Percentiles rank a stretch among this genome's conserved stretches.
These are phyloP conservation scores for Prietella phreatophila DNA, from an alignment of 2,113 vertebrate genomes.

Conservation along the genomic window DNA sequence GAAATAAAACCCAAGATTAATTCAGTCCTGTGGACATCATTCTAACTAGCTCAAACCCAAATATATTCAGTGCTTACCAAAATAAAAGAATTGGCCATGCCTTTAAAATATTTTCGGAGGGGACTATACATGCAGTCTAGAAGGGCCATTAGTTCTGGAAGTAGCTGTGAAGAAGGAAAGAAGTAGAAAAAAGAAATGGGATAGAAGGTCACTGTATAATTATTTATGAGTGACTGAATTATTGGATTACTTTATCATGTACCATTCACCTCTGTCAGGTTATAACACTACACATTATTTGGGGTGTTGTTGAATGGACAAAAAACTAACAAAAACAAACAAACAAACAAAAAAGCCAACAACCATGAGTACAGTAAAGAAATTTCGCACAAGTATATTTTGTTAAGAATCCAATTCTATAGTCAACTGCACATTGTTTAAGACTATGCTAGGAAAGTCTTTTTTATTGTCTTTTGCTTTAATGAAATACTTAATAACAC, in stretches of 20 bases:
- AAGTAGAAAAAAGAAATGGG: too few relatives aligned
- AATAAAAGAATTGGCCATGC: background rate
- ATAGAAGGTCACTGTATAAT: background rate
- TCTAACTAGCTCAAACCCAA: too few relatives aligned
- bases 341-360: too few relatives aligned
- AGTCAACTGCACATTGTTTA: background rate
- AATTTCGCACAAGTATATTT: background rate
- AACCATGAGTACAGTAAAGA: background rate
- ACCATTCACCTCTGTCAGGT: background rate
- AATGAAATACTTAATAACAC: too few relatives aligned
- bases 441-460: background rate
- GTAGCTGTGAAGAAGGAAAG: background rate
- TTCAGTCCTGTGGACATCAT: too few relatives aligned
- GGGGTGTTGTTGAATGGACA: too few relatives aligned
- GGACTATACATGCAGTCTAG: background rate
- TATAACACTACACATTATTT: background rate
- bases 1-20: too few relatives aligned
- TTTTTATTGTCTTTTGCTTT: background rate
- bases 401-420: background rate
- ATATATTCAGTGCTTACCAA: background rate
- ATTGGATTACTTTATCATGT: background rate
- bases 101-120: background rate
- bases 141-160: background rate
- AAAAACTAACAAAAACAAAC: too few relatives aligned
- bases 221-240: background rate